These are phyloP conservation scores for Adoxophyes honmai DNA, from an alignment of 1,140 invertebrate species.

Conservation along the genomic window DNA sequence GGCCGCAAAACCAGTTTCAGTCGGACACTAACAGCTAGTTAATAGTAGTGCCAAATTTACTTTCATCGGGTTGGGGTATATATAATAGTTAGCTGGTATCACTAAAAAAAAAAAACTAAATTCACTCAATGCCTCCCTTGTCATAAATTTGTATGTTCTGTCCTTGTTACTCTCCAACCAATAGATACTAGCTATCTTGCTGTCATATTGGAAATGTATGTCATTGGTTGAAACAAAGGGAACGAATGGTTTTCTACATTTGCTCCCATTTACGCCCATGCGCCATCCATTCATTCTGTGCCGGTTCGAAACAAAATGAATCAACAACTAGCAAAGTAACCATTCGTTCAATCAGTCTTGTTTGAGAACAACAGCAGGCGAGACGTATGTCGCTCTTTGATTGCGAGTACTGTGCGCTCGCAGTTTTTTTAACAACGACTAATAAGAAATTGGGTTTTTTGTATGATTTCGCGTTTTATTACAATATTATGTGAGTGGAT, in stretches of 20 bases:
- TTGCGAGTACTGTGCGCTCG: slow-evolving; percentile 70
- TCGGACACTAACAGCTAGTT: no score
- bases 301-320: slow-evolving; percentile 12
- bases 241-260: slow-evolving; percentile 11
- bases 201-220: neutral
- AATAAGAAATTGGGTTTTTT: slow-evolving; percentile 1
- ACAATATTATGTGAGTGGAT: slow-evolving; percentile 26
- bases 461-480: slow-evolving; percentile 18
- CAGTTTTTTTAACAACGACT: slow-evolving; percentile 38
- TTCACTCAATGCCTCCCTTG: neutral
- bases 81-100: neutral
- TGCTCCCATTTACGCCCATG: slow-evolving; percentile 20
- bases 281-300: slow-evolving; percentile 26
- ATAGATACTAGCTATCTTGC: neutral
- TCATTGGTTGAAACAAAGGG: slow-evolving; percentile 1
- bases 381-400: slow-evolving; percentile 56
- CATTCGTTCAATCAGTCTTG: slow-evolving; percentile 35
- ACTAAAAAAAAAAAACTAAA: neutral
- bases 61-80: neutral
- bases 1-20: no score
- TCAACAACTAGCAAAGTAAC: slow-evolving; percentile 22
- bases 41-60: no score
- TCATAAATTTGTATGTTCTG: neutral
- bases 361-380: slow-evolving; percentile 41
- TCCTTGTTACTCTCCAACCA: neutral